These are phyloP conservation scores for Calliphora vicina DNA, from an alignment of 1,140 invertebrate species.

Conservation along the genomic window DNA sequence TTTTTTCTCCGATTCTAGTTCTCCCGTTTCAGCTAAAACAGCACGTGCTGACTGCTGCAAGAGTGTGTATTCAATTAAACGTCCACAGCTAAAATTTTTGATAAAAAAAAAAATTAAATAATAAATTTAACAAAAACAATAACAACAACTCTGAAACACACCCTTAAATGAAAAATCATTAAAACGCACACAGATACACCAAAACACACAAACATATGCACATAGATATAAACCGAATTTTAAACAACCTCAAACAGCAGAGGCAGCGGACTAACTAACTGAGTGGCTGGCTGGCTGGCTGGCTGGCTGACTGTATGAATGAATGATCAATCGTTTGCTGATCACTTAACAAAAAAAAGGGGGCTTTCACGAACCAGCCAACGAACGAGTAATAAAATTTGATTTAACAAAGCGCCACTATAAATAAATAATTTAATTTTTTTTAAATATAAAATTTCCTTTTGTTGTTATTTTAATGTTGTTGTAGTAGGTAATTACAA, in stretches of 20 bases:
- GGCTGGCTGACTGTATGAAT: too few species aligned
- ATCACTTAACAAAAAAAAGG: background rate
- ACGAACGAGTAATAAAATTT: background rate
- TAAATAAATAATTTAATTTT: background rate
- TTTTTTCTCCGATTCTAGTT: background rate
- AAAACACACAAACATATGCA: background rate
- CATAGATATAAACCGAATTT: background rate
- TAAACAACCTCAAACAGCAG: too few species aligned
- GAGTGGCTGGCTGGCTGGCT: too few species aligned
- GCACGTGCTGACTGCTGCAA: background rate
- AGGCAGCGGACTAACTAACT: too few species aligned
- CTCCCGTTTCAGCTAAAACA: background rate
- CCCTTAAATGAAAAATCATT: conserved; percentile 5
- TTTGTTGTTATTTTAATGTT: background rate
- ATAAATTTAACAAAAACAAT: background rate
- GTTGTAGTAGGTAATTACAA: background rate
- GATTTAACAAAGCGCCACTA: conserved; percentile 7
- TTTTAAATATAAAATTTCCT: background rate
- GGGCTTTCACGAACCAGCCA: background rate
- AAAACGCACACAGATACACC: background rate
- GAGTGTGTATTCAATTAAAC: background rate
- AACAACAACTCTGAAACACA: background rate
- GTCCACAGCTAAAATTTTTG: background rate
- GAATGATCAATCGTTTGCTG: background rate
- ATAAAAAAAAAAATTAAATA: background rate